phyloP scores from a whole-genome alignment of 2,797 vertebrate species.

The Harpagifer antarcticus region DNA sequence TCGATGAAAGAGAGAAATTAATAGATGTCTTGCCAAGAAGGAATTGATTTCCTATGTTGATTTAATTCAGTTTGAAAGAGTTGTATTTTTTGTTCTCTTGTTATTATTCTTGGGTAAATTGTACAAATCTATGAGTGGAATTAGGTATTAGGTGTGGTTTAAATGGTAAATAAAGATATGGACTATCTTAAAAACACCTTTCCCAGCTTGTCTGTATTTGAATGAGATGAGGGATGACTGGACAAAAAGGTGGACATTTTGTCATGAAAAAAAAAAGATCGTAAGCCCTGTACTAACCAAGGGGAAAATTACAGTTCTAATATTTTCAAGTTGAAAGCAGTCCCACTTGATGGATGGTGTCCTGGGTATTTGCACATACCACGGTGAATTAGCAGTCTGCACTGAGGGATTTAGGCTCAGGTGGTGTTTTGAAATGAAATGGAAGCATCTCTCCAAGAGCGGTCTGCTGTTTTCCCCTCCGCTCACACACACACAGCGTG shows the following conservation, averaged over 20 bases:
- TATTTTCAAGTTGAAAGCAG: conserved; percentile 25
- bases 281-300: background rate
- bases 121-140: conserved; percentile 81
- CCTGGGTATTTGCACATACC: conserved; percentile 41
- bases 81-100: conserved; percentile 68
- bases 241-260: background rate
- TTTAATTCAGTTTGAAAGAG: conserved; percentile 69
- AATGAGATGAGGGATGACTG: background rate
- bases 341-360: conserved; percentile 37
- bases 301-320: background rate
- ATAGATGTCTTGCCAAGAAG: conserved; percentile 65
- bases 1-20: conserved; percentile 53
- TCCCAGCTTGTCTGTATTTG: conserved; percentile 34
- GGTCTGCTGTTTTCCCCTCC: conserved; percentile 33
- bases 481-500: conserved; percentile 18
- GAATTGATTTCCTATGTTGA: conserved; percentile 71
- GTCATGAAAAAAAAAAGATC: background rate
- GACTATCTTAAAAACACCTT: conserved; percentile 62
- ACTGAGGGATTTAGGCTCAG: conserved; percentile 72
- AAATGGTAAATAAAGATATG: conserved; percentile 83
- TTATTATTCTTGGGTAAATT: conserved; percentile 76
- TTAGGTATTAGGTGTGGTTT: conserved; percentile 84
- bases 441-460: conserved; percentile 60
- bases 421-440: conserved; percentile 76
- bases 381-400: conserved; percentile 55